phyloP scores from a whole-genome alignment of 2,113 vertebrate genomes.

The Syngnathoides biaculeatus region DNA sequence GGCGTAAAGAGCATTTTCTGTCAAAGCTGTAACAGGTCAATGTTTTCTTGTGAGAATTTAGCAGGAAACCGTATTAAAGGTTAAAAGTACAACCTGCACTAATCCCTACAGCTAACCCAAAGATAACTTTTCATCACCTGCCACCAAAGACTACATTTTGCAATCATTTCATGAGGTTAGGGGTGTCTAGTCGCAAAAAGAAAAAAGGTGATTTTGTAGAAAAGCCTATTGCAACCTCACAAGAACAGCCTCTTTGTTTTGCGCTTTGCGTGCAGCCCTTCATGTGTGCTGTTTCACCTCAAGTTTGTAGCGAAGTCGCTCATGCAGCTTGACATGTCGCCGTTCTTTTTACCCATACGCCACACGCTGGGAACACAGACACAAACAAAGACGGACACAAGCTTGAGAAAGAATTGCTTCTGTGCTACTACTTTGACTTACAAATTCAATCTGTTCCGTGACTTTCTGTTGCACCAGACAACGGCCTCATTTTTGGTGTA shows the following conservation, averaged over 20 bases:
- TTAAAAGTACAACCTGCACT: not conserved
- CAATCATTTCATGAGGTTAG: not conserved
- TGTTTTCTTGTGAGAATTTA: not conserved
- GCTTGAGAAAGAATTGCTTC: constrained; percentile 48
- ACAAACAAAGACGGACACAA: constrained; percentile 31
- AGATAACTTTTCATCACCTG: too few relatives aligned
- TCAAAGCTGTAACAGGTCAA: not conserved
- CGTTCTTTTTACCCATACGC: constrained; percentile 79
- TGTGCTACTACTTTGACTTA: too few relatives aligned
- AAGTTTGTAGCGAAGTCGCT: constrained; percentile 78
- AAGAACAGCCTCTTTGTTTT: not conserved
- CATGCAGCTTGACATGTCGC: constrained; percentile 78
- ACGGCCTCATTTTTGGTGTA: too few relatives aligned
- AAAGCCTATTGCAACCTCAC: not conserved
- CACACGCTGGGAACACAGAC: constrained; percentile 68
- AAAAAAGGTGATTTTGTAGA: not conserved
- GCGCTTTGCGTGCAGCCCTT: not conserved
- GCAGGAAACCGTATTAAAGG: not conserved
- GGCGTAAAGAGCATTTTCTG: not conserved
- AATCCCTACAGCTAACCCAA: too few relatives aligned
- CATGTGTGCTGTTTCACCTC: constrained; percentile 64
- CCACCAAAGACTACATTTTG: too few relatives aligned
- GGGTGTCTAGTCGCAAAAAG: not conserved
- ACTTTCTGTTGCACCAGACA: too few relatives aligned
- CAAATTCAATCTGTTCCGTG: too few relatives aligned